Conservation (phyloP, 2,888 invertebrate genomes). For the Protodeltote pygarga region DNA sequence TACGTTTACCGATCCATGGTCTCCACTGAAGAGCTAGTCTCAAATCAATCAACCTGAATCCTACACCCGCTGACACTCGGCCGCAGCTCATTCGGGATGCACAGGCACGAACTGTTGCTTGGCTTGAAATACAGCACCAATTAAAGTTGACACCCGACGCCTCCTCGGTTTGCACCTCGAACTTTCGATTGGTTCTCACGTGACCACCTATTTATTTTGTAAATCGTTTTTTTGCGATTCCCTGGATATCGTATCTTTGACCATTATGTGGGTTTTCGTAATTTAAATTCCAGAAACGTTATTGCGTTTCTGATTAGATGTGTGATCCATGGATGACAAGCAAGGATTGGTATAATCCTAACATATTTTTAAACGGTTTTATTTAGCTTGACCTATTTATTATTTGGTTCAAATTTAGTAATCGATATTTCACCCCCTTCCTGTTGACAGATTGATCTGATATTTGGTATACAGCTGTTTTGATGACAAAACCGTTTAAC, state of each 20-base stretch:
- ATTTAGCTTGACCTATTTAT: no score
- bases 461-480: no score
- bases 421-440: no score
- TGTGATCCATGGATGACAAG: no score
- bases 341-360: no score
- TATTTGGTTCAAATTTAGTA: no score
- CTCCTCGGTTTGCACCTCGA: slow-evolving; percentile 76
- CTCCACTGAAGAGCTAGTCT: no score
- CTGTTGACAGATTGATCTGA: no score
- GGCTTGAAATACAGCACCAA: slow-evolving; percentile 83
- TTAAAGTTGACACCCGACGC: slow-evolving; percentile 83
- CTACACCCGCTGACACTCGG: slow-evolving; percentile 53
- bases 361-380: no score
- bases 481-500: no score
- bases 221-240: slow-evolving; percentile 29
- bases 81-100: slow-evolving; percentile 55
- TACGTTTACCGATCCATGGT: no score
- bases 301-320: not conserved
- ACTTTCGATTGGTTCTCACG: slow-evolving; percentile 68
- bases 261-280: not conserved
- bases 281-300: not conserved
- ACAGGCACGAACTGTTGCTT: slow-evolving; percentile 71
- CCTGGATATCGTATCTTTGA: slow-evolving; percentile 9
- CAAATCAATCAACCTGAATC: not conserved
- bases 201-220: slow-evolving; percentile 52